Base-by-base conservation (phyloP, 92 coral and sea anemone species). In the Zoanthus sociatus region DNA sequence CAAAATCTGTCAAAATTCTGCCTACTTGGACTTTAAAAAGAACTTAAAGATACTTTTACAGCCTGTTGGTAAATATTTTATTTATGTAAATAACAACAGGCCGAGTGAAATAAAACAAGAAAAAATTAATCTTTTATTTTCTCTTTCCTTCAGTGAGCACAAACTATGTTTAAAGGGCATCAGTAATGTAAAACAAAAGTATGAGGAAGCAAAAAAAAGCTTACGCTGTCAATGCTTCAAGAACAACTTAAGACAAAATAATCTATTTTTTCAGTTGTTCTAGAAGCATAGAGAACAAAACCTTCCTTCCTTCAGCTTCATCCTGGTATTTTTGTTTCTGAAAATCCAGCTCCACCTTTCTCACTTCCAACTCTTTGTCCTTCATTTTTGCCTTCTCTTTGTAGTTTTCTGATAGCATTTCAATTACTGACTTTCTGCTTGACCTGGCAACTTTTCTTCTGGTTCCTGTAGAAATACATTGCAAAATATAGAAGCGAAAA, bases 11-110 rank as follows among this genome's bases (percentile, higher is more conserved):
- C 94, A 91, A 54, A 26, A 84, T 26, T 90, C 90, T 88, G 95
- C 95, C 7, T 93, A 56, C 82, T 88, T 93, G 32, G 95, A 93
- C 78, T 93, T 90, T 73, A 90, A 93, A 56, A 93, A 87, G 84
- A 93, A 90, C 63, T 82, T 87, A 45, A 93, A 88, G 76, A 83
- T 54, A 79, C 91, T 21, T 92, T 91, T 45, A 8, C 96, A 93
- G 75, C 94, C 94, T 21, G 84, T 93, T 2, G 96, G 91, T 10
- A 93, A 91, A 77, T 93, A 93, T 15, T 73, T 77, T 53, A 86
- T 63, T 77, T 86, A 86, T 37, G 42, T 37, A 37, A 37, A 37
- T 37, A 86, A 86, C 77, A 86, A 76, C 89, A 86, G 66, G 20
- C 16, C 20, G 68, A 86, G 89, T 86, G 89, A 77, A 86, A 86